phyloP scores from a whole-genome alignment of 2,797 vertebrate genomes.

The Xyrichtys novacula region DNA sequence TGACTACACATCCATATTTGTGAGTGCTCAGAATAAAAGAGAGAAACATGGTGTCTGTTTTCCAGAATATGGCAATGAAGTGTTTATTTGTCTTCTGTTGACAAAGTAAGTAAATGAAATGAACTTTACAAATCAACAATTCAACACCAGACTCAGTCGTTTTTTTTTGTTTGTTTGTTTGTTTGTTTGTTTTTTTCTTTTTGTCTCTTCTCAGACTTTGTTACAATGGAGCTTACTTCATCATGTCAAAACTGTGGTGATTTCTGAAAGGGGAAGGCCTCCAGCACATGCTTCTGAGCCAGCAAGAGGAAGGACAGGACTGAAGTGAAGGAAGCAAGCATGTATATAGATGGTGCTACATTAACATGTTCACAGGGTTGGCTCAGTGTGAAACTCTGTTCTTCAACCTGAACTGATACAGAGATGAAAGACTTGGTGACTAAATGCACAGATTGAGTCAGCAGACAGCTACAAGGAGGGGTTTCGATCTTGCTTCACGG shows the following conservation, averaged over 20 bases:
- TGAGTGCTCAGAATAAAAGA: constrained; percentile 22
- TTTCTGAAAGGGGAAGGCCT: not conserved
- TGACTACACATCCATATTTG: too few relatives aligned
- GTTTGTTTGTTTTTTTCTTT: constrained; percentile 49
- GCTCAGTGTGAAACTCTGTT: constrained; percentile 34
- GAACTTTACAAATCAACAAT: constrained; percentile 59
- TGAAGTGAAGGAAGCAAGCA: constrained; percentile 14
- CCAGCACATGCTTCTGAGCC: constrained; percentile 42
- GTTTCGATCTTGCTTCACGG: not conserved
- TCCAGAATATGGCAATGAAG: constrained; percentile 74
- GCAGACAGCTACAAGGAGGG: not conserved
- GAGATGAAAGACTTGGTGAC: not conserved
- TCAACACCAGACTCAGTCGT: constrained; percentile 72
- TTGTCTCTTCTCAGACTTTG: constrained; percentile 49
- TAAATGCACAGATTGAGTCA: not conserved
- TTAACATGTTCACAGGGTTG: constrained; percentile 35
- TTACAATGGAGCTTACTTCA: constrained; percentile 40
- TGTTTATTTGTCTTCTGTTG: constrained; percentile 70
- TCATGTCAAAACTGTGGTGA: constrained; percentile 30
- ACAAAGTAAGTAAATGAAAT: constrained; percentile 57
- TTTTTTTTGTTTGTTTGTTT: constrained; percentile 51
- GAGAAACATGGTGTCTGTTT: constrained; percentile 35
- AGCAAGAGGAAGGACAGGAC: constrained; percentile 53
- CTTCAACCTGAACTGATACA: not conserved
- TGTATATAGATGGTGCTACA: constrained; percentile 54